Conservation (phyloP, 1,140 invertebrate genomes). For the Notospermus geniculatus region DNA sequence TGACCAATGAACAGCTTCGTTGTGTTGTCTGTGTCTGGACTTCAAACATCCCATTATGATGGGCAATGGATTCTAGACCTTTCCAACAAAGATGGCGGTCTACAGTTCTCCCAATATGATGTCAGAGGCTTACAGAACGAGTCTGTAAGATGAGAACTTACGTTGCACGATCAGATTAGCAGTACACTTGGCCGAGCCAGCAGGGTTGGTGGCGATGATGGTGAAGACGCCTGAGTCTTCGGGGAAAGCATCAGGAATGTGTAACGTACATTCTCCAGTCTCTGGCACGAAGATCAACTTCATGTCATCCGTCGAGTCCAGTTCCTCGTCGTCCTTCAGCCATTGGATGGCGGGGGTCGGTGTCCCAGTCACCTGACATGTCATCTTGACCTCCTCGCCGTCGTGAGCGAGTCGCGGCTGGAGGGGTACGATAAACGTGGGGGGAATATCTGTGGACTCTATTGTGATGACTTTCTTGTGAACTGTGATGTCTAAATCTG, state of each 20-base stretch:
- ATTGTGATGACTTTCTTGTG: neutral
- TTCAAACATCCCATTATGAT: too few species aligned
- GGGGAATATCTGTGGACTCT: constrained; percentile 59
- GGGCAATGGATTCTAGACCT: too few species aligned
- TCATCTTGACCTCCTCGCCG: constrained; percentile 74
- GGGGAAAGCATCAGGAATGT: constrained; percentile 47
- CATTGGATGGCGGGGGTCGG: constrained; percentile 64
- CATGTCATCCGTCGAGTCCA: constrained; percentile 25
- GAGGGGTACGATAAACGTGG: constrained; percentile 89
- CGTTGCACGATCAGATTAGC: constrained; percentile 45
- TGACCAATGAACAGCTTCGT: too few species aligned
- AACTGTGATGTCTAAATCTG: neutral
- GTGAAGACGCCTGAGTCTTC: constrained; percentile 53
- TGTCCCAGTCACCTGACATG: constrained; percentile 71
- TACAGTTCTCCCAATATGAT: too few species aligned
- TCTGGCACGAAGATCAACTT: constrained; percentile 14
- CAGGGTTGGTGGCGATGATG: constrained; percentile 69
- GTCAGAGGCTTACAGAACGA: too few species aligned
- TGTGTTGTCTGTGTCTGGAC: too few species aligned
- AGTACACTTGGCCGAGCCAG: constrained; percentile 60
- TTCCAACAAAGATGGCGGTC: too few species aligned
- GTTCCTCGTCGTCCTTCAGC: constrained; percentile 56
- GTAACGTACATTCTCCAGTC: constrained; percentile 40
- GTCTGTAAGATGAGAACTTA: constrained; percentile 23
- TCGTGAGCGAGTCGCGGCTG: constrained; percentile 87